Evolutionary conservation across 2,113 vertebrate genomes (phyloP).

Genomic region (Illadopsis cleaveri): DNA sequence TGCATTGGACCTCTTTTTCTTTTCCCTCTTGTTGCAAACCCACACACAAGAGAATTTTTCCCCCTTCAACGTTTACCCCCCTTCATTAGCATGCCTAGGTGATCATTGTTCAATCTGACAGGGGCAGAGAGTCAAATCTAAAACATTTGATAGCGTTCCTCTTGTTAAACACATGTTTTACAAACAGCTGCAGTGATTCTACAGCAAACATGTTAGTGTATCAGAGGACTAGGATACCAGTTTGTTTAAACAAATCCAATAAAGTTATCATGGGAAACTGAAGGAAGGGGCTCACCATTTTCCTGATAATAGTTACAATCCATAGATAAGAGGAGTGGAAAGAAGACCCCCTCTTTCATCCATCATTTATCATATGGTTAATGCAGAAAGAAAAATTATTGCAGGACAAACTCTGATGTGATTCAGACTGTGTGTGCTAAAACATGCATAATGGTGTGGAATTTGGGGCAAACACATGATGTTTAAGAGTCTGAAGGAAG

Average conservation of each 20-base stretch:
- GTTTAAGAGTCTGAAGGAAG: background rate
- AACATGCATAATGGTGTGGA: background rate
- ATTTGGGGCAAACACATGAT: background rate
- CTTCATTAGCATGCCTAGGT: background rate
- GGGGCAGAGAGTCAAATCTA: background rate
- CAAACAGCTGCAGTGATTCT: background rate
- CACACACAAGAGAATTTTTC: background rate
- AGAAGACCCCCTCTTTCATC: background rate
- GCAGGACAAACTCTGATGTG: background rate
- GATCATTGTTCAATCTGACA: background rate
- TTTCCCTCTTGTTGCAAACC: background rate
- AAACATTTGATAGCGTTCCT: background rate
- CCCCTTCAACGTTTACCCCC: background rate
- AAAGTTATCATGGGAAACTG: background rate
- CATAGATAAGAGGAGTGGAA: background rate
- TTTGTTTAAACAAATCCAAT: slow-evolving; percentile 24
- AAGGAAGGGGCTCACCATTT: background rate
- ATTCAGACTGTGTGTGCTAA: background rate
- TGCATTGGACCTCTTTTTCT: background rate
- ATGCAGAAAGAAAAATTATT: background rate
- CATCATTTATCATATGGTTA: background rate
- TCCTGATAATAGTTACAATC: background rate
- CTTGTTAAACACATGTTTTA: background rate
- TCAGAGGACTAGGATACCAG: background rate
- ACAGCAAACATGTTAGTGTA: background rate